phyloP scores from a whole-genome alignment of 2,888 invertebrate species.

The Tanypteryx hageni region DNA sequence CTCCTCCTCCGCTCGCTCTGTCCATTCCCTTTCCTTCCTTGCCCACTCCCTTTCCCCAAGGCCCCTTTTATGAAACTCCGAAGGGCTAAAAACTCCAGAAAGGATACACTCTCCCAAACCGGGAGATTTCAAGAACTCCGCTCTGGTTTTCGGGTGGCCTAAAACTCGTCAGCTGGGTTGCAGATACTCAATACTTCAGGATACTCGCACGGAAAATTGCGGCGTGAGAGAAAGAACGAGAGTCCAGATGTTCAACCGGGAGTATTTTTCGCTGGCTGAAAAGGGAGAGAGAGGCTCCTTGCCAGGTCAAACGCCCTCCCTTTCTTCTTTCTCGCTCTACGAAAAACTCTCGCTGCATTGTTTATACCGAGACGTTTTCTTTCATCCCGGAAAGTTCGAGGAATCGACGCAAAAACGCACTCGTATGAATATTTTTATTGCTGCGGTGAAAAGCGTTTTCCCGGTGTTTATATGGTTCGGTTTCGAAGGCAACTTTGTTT shows the following conservation, averaged over 20 bases:
- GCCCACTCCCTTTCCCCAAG: not conserved
- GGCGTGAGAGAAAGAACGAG: not conserved
- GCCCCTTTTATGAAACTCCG: too few relatives aligned
- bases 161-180: slow-evolving; percentile 26
- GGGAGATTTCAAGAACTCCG: not conserved
- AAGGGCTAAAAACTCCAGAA: too few relatives aligned
- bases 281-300: not conserved
- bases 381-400: not conserved
- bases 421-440: too few relatives aligned
- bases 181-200: not conserved
- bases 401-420: not conserved
- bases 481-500: too few relatives aligned
- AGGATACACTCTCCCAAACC: not conserved
- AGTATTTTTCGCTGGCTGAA: not conserved
- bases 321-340: not conserved
- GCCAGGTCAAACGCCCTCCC: not conserved
- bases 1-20: not conserved
- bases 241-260: not conserved
- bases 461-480: too few relatives aligned
- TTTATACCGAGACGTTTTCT: not conserved
- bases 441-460: too few relatives aligned
- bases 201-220: not conserved
- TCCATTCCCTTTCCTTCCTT: not conserved
- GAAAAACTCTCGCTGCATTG: slow-evolving; percentile 2
- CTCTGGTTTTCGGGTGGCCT: slow-evolving; percentile 31